Percentiles rank a stretch among this genome's conserved stretches.
These are phyloP conservation scores for Nothoprocta perdicaria DNA, from an alignment of 2,113 vertebrate species.

Conservation along the genomic window DNA sequence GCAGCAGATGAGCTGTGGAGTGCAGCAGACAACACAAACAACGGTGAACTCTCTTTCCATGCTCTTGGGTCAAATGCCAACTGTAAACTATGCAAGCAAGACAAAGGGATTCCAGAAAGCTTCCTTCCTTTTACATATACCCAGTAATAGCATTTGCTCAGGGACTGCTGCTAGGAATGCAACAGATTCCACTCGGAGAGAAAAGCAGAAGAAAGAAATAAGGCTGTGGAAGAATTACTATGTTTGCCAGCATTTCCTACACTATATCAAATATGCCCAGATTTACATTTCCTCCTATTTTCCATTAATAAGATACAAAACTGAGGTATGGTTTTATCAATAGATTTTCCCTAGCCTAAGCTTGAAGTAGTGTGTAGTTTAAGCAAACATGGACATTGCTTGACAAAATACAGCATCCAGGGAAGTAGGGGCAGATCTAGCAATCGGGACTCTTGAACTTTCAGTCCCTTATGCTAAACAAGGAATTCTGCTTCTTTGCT, in stretches of 20 bases:
- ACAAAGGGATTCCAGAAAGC: slow-evolving; percentile 60
- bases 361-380: not conserved
- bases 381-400: not conserved
- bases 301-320: not conserved
- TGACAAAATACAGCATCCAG: not conserved
- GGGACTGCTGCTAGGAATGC: slow-evolving; percentile 37
- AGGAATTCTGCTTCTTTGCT: not conserved
- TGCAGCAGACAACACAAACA: slow-evolving; percentile 24
- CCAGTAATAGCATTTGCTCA: slow-evolving; percentile 32
- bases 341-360: slow-evolving; percentile 3
- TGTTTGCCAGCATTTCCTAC: slow-evolving; percentile 26
- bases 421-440: not conserved
- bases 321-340: not conserved
- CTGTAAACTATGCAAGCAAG: slow-evolving; percentile 44
- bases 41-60: slow-evolving; percentile 19
- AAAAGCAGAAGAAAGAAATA: slow-evolving; percentile 37
- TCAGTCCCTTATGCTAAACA: not conserved
- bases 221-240: not conserved
- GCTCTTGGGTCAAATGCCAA: slow-evolving; percentile 64
- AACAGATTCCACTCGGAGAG: not conserved
- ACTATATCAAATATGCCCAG: not conserved
- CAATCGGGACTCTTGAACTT: not conserved
- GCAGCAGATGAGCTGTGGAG: not conserved
- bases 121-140: slow-evolving; percentile 4
- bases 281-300: slow-evolving; percentile 11